These are phyloP conservation scores for Parochlus steinenii DNA, from an alignment of 2,888 invertebrate genomes.

Conservation along the genomic window DNA sequence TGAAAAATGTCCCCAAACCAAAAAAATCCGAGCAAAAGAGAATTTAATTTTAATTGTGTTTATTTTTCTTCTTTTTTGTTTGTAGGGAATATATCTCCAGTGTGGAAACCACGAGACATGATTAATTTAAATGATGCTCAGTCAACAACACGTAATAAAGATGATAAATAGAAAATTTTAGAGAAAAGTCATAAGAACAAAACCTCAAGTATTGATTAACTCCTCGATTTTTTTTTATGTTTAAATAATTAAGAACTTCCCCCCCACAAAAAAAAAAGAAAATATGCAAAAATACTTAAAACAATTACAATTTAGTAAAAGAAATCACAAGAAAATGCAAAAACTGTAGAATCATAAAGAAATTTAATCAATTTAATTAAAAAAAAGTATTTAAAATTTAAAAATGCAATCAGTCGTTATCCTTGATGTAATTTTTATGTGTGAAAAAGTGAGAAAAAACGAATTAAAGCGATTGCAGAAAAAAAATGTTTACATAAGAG, in stretches of 20 bases:
- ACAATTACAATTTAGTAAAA: conserved; percentile 10
- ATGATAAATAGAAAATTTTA: conserved; percentile 24
- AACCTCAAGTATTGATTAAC: conserved; percentile 1
- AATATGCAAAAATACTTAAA: conserved; percentile 12
- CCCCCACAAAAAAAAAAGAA: conserved; percentile 7
- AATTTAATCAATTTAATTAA: neutral
- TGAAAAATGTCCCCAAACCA: too few relatives aligned
- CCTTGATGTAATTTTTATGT: too few relatives aligned
- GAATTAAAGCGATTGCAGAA: too few relatives aligned
- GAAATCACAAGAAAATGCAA: neutral
- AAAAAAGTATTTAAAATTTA: neutral
- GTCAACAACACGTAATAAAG: conserved; percentile 34
- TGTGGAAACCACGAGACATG: conserved; percentile 95
- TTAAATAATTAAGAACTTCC: neutral
- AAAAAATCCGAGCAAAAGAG: conserved; percentile 13
- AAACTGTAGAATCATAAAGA: neutral
- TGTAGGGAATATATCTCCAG: too few relatives aligned
- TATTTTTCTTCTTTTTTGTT: too few relatives aligned
- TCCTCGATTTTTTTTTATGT: neutral
- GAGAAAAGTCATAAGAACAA: neutral
- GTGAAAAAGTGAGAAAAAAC: too few relatives aligned
- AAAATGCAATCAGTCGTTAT: neutral
- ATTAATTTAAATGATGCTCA: conserved; percentile 39
- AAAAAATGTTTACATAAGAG: too few relatives aligned
- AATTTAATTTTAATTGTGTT: conserved; percentile 14